Base-by-base conservation (phyloP, 2,888 invertebrate genomes). In the Melieria omissa region DNA sequence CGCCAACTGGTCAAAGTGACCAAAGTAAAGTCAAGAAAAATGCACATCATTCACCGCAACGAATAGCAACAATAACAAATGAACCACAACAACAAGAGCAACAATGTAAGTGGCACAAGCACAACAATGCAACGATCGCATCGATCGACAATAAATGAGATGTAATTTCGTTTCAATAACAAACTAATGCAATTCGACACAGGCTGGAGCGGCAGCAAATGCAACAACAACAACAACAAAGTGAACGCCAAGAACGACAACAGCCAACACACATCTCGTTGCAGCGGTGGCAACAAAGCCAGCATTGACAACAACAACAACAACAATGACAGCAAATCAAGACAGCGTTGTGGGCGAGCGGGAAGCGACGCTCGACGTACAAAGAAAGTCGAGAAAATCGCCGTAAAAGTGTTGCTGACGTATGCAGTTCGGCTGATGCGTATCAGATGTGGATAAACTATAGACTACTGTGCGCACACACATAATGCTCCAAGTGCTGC, bases 91-190 rank as follows among this genome's bases (percentile, higher is more conserved):
- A 57, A 54, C 29, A 55, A 44, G 12, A 7, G n/a, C 5, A 61
- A 55, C n/a, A 29, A 45, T 12, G n/a, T 12, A 60, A 60, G n/a
- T 42, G 9, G 41, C 16, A 5, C 16, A 5, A 65, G 8, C 14
- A 16, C 42, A 68, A 14, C 45, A 10, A 14, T 10, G 44, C 42
- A 61, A 29, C 42, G 52, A 52, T 52, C 60, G 41, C 57, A 16
- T 29, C 61, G 61, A 68, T 52, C 61, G 54, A 44, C 68, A 58
- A 73, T 73, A 71, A 74, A 74, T 74, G 74, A 71, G 74, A 71
- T 74, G 74, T 71, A 74, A 71, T 74, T 71, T 74, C 69, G 57
- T 63, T 69, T 71, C 73, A 74, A 65, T 69, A 63, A 58, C 65
- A 71, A 69, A 71, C 68, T 65, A 70, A 74, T 71, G 69, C 69